A percentile compares a stretch with the other conserved stretches of the same genome.
These are phyloP conservation scores for Patella caerulea DNA, from an alignment of 2,888 invertebrate species.

Conservation along the genomic window DNA sequence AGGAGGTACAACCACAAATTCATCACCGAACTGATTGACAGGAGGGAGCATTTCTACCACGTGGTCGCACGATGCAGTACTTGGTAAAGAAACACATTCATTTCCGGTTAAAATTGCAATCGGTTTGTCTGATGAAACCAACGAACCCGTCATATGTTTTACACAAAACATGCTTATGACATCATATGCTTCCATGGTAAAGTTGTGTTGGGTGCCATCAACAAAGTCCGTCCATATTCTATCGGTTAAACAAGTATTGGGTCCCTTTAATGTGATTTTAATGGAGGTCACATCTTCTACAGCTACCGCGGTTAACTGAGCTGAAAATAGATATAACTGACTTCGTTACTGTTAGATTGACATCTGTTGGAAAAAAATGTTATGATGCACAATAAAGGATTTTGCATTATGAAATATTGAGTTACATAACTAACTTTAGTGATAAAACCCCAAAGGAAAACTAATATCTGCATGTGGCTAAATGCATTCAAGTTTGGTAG, in stretches of 20 bases:
- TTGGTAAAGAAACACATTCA: neutral
- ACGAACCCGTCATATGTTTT: neutral
- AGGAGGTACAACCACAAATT: neutral
- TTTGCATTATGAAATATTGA: too few relatives aligned
- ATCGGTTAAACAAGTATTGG: neutral
- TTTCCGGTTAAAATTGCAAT: neutral
- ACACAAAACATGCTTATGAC: neutral
- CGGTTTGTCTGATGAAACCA: neutral
- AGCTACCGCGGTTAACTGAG: neutral
- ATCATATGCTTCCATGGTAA: neutral
- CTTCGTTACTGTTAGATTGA: too few relatives aligned
- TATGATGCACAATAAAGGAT: too few relatives aligned
- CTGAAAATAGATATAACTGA: neutral
- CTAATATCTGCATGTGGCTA: too few relatives aligned
- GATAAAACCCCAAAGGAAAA: too few relatives aligned
- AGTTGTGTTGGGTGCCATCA: neutral
- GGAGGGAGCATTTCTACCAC: neutral
- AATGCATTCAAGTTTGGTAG: too few relatives aligned
- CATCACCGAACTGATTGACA: neutral
- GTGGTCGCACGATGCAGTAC: neutral
- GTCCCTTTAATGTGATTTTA: neutral
- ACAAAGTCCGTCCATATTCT: neutral
- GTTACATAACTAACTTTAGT: too few relatives aligned
- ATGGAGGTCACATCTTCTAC: neutral
- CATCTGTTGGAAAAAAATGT: too few relatives aligned